These are phyloP conservation scores for Amphipoea oculea DNA, from an alignment of 2,888 invertebrate genomes.

Conservation along the genomic window DNA sequence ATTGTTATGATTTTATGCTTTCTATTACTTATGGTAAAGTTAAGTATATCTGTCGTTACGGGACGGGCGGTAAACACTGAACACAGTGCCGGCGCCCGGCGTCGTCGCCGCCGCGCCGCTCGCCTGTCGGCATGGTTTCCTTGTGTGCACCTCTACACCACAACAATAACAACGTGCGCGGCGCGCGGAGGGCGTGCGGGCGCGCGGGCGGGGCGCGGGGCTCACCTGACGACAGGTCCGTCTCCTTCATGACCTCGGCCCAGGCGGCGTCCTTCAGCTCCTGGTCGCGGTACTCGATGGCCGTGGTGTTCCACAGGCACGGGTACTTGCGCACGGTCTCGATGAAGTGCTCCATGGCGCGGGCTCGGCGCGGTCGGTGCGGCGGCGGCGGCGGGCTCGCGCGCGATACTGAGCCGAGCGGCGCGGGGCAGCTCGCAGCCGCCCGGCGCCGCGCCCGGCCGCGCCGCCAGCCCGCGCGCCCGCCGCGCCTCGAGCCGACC, in stretches of 20 bases:
- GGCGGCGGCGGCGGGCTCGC: slow-evolving; percentile 68
- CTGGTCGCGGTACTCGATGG: slow-evolving; percentile 88
- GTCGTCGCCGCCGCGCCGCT: no score
- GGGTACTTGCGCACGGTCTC: slow-evolving; percentile 86
- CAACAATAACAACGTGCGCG: slow-evolving; percentile 17
- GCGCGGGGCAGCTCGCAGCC: slow-evolving; percentile 49
- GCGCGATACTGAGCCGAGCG: slow-evolving; percentile 61
- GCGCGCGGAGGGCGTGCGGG: slow-evolving; percentile 11
- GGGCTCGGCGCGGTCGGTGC: slow-evolving; percentile 62
- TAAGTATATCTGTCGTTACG: no score
- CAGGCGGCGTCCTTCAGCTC: slow-evolving; percentile 89
- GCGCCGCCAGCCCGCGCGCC: slow-evolving; percentile 17
- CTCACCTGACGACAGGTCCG: slow-evolving; percentile 86
- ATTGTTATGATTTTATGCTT: no score
- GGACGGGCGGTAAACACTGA: no score
- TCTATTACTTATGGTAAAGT: no score
- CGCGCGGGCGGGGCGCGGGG: slow-evolving; percentile 25
- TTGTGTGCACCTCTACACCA: no score
- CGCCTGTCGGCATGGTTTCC: no score
- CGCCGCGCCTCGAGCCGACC: slow-evolving; percentile 19
- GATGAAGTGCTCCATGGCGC: slow-evolving; percentile 86
- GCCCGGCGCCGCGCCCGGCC: slow-evolving; percentile 50
- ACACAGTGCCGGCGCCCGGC: no score
- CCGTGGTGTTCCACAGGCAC: slow-evolving; percentile 88
- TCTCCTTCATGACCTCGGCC: slow-evolving; percentile 88